These are phyloP conservation scores for Pilophorus perplexus DNA, from an alignment of 2,888 invertebrate genomes.

Conservation along the genomic window DNA sequence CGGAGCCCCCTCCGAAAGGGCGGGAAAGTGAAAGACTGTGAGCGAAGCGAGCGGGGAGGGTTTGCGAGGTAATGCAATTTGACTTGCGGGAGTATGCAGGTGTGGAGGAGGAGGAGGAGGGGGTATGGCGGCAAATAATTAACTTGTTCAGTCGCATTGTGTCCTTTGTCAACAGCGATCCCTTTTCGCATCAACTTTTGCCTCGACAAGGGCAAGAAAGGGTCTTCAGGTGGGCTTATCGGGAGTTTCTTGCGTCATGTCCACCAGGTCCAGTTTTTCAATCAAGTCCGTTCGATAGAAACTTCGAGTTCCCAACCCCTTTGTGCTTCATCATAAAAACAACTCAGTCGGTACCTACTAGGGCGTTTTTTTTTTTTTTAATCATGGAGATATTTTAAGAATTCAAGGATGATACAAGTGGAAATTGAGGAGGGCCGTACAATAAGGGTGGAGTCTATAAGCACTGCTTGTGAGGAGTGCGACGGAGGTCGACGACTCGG, in stretches of 20 bases:
- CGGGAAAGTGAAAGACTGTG: not conserved
- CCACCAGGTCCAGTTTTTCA: not conserved
- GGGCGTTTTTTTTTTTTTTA: no score
- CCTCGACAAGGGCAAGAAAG: conserved; percentile 8
- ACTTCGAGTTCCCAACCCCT: no score
- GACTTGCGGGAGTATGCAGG: no score
- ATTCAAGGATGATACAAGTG: no score
- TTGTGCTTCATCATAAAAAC: no score
- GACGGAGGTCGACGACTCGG: no score
- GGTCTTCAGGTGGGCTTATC: conserved; percentile 5
- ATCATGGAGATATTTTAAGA: no score
- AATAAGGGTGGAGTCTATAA: no score
- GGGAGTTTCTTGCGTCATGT: conserved; percentile 10
- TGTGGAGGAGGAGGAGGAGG: not conserved
- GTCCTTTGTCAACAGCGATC: conserved; percentile 31
- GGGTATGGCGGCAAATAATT: conserved; percentile 22
- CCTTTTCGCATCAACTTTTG: conserved; percentile 17
- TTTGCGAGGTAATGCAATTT: conserved; percentile 19
- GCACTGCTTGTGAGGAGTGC: no score
- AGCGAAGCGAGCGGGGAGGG: not conserved
- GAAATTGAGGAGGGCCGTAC: no score
- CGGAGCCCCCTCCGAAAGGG: conserved; percentile 6
- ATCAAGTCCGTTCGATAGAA: no score
- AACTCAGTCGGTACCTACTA: no score
- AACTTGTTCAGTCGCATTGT: conserved; percentile 32